Conservation (phyloP, 2,888 invertebrate genomes). For the Nomada lathburiana region DNA sequence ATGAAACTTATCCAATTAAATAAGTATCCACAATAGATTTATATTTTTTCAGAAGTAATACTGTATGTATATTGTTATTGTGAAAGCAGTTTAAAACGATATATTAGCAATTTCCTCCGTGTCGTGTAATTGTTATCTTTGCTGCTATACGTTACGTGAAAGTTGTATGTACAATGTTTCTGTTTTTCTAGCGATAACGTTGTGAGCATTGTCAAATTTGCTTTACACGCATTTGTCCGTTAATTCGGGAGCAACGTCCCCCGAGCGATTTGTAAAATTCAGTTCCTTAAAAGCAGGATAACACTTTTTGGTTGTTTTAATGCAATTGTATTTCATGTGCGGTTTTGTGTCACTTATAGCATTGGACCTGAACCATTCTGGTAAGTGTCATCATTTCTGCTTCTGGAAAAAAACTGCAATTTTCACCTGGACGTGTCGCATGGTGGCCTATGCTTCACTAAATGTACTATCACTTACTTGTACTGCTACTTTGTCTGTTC, state of each 20-base stretch:
- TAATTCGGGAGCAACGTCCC: background rate
- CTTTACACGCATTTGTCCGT: background rate
- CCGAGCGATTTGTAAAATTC: background rate
- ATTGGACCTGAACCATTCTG: conserved; percentile 84
- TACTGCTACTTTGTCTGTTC: conserved; percentile 1
- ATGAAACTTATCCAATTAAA: no score
- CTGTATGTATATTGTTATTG: no score
- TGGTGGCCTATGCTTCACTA: conserved; percentile 38
- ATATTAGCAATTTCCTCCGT: no score
- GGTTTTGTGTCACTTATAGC: conserved; percentile 82
- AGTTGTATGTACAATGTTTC: background rate
- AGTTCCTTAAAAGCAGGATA: conserved; percentile 27
- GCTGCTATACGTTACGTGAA: background rate
- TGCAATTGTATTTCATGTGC: conserved; percentile 78
- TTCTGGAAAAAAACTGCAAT: conserved; percentile 42
- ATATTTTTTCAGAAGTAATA: no score
- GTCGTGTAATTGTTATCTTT: background rate
- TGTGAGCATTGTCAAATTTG: conserved; percentile 1
- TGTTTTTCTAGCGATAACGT: background rate
- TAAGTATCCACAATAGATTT: no score
- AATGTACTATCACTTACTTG: background rate
- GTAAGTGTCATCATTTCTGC: conserved; percentile 77
- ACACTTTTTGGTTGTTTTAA: conserved; percentile 53
- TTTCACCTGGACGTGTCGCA: conserved; percentile 53
- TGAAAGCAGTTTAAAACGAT: no score